Evolutionary conservation across 2,797 vertebrate species (phyloP).

Genomic region (Cynopterus sphinx): DNA sequence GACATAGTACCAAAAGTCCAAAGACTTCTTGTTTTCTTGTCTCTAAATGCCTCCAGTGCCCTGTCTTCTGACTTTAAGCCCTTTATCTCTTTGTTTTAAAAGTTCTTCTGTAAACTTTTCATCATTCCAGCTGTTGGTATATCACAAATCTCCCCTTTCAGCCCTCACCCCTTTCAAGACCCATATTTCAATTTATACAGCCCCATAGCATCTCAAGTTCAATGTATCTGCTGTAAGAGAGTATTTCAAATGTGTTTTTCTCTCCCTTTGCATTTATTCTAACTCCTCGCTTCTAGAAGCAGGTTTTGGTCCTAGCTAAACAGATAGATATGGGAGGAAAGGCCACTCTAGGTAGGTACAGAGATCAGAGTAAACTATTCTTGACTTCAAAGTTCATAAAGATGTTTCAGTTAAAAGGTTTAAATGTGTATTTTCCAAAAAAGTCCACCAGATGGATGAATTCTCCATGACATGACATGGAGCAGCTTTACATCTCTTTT

Average conservation of each 20-base stretch:
- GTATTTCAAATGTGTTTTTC: neutral
- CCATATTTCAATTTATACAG: neutral
- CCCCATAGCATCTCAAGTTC: neutral
- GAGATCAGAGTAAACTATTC: neutral
- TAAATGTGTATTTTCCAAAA: neutral
- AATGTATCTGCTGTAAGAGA: neutral
- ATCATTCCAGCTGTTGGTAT: neutral
- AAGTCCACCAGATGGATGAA: neutral
- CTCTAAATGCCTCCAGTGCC: neutral
- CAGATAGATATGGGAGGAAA: neutral
- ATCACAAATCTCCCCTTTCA: neutral
- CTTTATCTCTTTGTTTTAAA: neutral
- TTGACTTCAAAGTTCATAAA: neutral
- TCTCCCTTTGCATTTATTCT: neutral
- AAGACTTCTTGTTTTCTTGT: neutral
- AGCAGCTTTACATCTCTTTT: neutral
- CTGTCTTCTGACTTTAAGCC: neutral
- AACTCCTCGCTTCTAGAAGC: neutral
- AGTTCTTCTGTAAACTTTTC: neutral
- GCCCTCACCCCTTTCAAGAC: neutral
- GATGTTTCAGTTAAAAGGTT: neutral
- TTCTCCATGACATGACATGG: neutral
- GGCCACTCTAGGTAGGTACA: neutral
- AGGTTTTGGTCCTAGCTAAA: neutral
- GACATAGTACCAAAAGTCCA: neutral